phyloP scores from a whole-genome alignment of 2,113 vertebrate genomes.

The Calonectris borealis region DNA sequence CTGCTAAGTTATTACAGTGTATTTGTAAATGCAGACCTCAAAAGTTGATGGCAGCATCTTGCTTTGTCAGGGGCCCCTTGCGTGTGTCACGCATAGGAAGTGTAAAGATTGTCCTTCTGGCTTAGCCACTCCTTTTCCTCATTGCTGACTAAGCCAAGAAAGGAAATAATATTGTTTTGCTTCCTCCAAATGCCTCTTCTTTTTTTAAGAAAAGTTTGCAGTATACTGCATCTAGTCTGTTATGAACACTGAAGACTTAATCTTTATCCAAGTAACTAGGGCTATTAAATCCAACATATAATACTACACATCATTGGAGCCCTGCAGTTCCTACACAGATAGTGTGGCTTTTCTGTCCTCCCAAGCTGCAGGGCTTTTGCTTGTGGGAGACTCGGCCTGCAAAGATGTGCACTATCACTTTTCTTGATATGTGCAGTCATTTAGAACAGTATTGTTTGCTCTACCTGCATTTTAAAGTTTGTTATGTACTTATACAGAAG shows the following conservation, averaged over 20 bases:
- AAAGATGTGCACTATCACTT: fast-evolving
- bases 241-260: background rate
- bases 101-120: background rate
- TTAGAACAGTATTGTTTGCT: background rate
- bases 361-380: background rate
- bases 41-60: background rate
- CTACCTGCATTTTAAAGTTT: background rate
- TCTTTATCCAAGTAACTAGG: background rate
- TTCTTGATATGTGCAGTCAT: background rate
- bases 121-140: background rate
- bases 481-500: background rate
- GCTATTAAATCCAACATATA: background rate
- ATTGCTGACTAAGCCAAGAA: background rate
- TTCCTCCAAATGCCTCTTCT: background rate
- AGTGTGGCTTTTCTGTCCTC: background rate
- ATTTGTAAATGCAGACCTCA: background rate
- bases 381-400: background rate
- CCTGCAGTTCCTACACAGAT: background rate
- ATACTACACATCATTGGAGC: background rate
- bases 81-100: background rate
- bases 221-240: background rate
- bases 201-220: background rate
- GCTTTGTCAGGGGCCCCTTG: background rate
- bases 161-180: background rate
- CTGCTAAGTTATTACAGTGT: background rate